Evolutionary conservation across 2,113 vertebrate genomes (phyloP), one percentile per base, ranked within the genome.

Genomic region (Setophaga coronata): DNA sequence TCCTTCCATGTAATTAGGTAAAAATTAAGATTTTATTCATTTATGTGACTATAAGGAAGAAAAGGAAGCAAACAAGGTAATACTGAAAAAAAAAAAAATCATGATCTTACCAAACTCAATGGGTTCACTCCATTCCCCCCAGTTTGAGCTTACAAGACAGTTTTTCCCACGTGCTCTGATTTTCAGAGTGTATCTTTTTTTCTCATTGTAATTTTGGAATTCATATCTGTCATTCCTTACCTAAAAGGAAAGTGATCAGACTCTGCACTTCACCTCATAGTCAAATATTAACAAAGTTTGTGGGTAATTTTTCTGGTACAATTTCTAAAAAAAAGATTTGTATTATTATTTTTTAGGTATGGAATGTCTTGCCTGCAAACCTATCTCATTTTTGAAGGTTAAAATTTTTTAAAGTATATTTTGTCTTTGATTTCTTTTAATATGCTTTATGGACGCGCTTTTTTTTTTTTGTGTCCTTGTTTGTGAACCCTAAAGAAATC

Each of bases 121-220:
- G 13, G 89, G 89, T 40, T 74, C 21, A 53, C 96, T 98, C 98
- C 98, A 98, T 47, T 89, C 47, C 0, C 98, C 88, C 97, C 97
- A 98, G 0, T 9, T 48, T 14, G 5, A 10, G 33, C 21, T 70
- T 26, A 97, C 0, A 0, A 0, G 2, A 70, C 96, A 97, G 8
- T 0, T 1, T 7, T 9, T 43, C 8, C 92, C 87, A 2, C 40
- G 3, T 66, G 91, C 83, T 85, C 97, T 87, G 8, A 97, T 82
- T 85, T 34, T 79, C 84, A 98, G 36, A 8, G 34, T 34, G 29
- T 97, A 96, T 17, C 4, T 74, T 40, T 79, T 72, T 31, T 70
- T 69, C 43, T 72, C 8, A 29, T 95, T 56, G 5, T 87, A 96
- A 53, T 85, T 93, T 43, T 86, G 51, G 8, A 96, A 96, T 62